Base-by-base conservation (phyloP, 2,797 vertebrate species). In the Sebastiscus tertius region DNA sequence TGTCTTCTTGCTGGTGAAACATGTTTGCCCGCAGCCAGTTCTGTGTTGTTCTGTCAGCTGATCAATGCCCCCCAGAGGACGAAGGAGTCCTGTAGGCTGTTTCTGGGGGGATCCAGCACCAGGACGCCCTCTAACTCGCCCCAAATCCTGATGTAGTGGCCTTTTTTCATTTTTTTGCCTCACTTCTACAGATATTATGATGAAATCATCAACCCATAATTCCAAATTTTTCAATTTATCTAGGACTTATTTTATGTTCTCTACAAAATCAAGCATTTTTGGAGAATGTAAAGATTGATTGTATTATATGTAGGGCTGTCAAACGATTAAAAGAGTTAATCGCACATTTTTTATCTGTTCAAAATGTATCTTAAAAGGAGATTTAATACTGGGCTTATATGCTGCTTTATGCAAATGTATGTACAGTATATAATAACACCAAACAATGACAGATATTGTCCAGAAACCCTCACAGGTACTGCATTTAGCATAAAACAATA, bases 21-120 rank as follows among this genome's bases (percentile, higher is more conserved):
- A 42, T 31, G 68, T 84, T 88, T 46, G 74, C 84, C 83, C 58
- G 36, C 72, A 92, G 92, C 67, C 52, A 68, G 62, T 65, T 67
- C 74, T 81, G 56, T 82, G 77, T 66, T 81, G 75, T 75, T 81
- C 78, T 84, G 74, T 89, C 85, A 61, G 85, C 76, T 88, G 68
- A 90, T 90, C 87, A 87, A 87, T 87, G 82, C 80, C 79, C 88
- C 83, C 89, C 72, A 72, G 87, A 91, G 91, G 86, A 88, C 2
- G 13, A 12, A 69, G 72, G 39, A 22, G 42, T 34, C 85, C 59
- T 78, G n/a, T 63, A 12, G 62, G 62, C 33, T 26, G 39, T 62
- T 84, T 83, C 75, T 13, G 13, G 18, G 34, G 70, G 46, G 22
- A 65, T 81, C 58, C 75, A 29, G 80, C 74, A 74, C 14, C 31